Conservation (phyloP, 2,888 invertebrate genomes). For the Muschampia plurimacula region DNA sequence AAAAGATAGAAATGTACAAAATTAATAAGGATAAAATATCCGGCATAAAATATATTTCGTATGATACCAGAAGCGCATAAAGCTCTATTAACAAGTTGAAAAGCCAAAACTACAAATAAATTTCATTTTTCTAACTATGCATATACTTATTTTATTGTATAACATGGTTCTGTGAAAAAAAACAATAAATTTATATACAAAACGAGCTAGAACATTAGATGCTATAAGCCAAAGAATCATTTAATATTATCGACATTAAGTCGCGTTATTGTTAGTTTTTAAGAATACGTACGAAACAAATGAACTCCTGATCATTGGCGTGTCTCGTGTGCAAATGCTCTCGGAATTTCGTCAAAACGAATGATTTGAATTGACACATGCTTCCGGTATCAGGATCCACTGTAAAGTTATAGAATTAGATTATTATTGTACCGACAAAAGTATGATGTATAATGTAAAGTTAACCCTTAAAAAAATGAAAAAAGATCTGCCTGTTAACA, state of each 20-base stretch:
- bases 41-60: too few relatives aligned
- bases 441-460: not conserved
- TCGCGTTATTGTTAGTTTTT: not conserved
- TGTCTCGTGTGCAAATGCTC: slow-evolving; percentile 68
- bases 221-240: not conserved
- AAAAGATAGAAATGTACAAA: not conserved
- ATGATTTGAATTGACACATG: slow-evolving; percentile 66
- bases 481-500: too few relatives aligned
- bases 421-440: not conserved
- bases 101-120: not conserved
- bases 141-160: too few relatives aligned
- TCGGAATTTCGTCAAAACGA: slow-evolving; percentile 65
- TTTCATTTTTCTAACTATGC: too few relatives aligned
- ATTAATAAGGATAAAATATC: not conserved
- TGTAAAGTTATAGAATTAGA: slow-evolving; percentile 40
- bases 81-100: not conserved
- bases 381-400: slow-evolving; percentile 43
- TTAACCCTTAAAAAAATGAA: too few relatives aligned
- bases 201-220: not conserved
- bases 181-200: not conserved
- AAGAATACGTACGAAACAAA: slow-evolving; percentile 65
- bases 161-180: too few relatives aligned
- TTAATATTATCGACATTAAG: too few relatives aligned
- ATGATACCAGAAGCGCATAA: not conserved
- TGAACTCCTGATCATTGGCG: slow-evolving; percentile 47